Conservation (phyloP, 2,113 vertebrate species). For the Rallus limicola region DNA sequence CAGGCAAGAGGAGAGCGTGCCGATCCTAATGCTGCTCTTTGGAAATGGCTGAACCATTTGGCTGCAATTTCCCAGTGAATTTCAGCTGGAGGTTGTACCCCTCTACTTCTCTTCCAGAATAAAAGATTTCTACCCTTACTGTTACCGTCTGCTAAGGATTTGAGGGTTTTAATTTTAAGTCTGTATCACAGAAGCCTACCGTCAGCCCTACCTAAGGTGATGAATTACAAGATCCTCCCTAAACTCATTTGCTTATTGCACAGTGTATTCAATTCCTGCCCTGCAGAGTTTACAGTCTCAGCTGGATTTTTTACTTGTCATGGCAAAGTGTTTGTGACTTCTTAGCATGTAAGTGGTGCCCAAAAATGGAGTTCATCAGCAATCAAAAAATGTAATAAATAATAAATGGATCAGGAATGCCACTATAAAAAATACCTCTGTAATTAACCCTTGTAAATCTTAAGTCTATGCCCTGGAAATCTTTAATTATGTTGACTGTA, state of each 20-base stretch:
- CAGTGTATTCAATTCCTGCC: background rate
- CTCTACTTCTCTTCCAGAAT: background rate
- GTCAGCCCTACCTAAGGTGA: background rate
- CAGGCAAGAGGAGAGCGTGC: background rate
- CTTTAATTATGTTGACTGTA: background rate
- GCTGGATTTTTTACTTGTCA: background rate
- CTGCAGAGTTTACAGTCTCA: background rate
- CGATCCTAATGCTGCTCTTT: background rate
- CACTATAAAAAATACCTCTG: background rate
- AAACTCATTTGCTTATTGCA: background rate
- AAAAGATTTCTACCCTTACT: background rate
- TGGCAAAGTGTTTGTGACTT: background rate
- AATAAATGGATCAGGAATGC: background rate
- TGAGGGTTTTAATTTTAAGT: accelerated
- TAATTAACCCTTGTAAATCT: background rate
- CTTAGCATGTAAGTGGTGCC: background rate
- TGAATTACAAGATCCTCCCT: background rate
- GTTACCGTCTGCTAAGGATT: background rate
- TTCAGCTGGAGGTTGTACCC: background rate
- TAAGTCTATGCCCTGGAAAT: background rate
- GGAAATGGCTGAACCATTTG: background rate
- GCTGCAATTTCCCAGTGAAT: constrained; percentile 1
- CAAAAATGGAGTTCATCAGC: background rate
- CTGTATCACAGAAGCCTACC: background rate
- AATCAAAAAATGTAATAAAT: background rate